Evolutionary conservation across 1,140 invertebrate genomes (phyloP).

Genomic region (Maconellicoccus hirsutus): DNA sequence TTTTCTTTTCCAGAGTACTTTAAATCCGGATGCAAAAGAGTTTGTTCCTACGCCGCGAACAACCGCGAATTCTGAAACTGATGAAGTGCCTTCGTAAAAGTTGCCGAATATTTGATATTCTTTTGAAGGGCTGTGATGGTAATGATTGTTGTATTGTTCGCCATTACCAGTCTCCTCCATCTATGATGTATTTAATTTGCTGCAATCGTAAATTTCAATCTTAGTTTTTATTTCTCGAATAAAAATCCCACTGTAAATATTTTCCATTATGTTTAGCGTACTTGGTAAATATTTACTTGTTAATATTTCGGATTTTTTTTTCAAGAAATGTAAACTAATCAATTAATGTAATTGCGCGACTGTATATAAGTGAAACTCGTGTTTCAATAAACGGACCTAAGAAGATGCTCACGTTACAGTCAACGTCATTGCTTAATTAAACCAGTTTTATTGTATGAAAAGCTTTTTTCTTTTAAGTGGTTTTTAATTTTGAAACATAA

Average conservation of each 20-base stretch:
- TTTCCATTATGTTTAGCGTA: neutral
- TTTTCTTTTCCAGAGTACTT: conserved; percentile 40
- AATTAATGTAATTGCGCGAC: neutral
- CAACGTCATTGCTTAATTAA: neutral
- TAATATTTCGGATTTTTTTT: neutral
- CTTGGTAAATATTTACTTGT: too few relatives aligned
- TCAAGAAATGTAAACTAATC: neutral
- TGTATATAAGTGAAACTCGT: neutral
- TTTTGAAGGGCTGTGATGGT: conserved; percentile 14
- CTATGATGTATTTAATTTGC: neutral
- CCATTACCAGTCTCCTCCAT: conserved; percentile 16
- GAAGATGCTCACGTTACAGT: neutral
- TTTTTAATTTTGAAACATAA: conserved; percentile 3
- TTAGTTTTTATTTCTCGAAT: too few relatives aligned
- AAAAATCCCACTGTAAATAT: too few relatives aligned
- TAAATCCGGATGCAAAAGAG: conserved; percentile 67
- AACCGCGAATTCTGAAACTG: neutral
- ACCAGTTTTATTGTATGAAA: neutral
- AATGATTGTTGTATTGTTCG: conserved; percentile 10
- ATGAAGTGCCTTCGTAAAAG: conserved; percentile 15
- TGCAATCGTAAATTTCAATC: neutral
- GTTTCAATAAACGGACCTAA: neutral
- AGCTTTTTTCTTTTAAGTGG: neutral
- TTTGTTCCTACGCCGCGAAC: conserved; percentile 45
- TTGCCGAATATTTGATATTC: neutral